Base-by-base conservation (phyloP, 2,888 invertebrate species). In the Euproctis similis region DNA sequence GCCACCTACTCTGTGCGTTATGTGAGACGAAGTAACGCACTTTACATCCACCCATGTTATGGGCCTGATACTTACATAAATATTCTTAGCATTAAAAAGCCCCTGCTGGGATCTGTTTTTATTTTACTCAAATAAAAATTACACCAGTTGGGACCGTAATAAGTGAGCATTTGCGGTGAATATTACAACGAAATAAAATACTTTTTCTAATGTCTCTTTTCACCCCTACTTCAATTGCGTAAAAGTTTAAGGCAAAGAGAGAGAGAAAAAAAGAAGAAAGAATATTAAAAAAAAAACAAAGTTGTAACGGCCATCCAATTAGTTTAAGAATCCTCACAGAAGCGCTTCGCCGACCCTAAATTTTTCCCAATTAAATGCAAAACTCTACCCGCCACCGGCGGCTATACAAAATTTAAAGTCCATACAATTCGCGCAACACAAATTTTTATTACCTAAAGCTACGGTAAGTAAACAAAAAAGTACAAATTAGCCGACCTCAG, bases 331-430 rank as follows among this genome's bases (percentile, higher is more conserved):
- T 74, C 77, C 72, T 65, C 75, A 67, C 82, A 80, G 78, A 81
- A 80, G 81, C 67, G 76, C 70, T 76, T 70, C 69, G 65, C 57
- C 72, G 75, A 65, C 76, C 78, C 78, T 74, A 76, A 75, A 76
- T 77, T 80, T 81, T 82, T 78, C 70, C 67, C 80, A 82, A 82
- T 84, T 80, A 84, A 82, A 82, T 80, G 78, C 77, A 77, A 82
- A 82, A 76, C 74, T 77, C 66, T 71, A 53, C 61, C 68, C 62
- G 50, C 62, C 68, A 69, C 64, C 65, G 67, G 60, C 62, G 73
- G 73, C 71, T 74, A 75, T 81, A 81, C 78, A 82, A 81, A 82
- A 81, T 81, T 82, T 80, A 71, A 77, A 78, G 78, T 81, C 77
- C 75, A 75, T 74, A 80, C 78, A 82, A 81, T 82, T 81, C 81